These are phyloP conservation scores for Todiramphus saurophagus DNA, from an alignment of 2,113 vertebrate species.

Conservation along the genomic window DNA sequence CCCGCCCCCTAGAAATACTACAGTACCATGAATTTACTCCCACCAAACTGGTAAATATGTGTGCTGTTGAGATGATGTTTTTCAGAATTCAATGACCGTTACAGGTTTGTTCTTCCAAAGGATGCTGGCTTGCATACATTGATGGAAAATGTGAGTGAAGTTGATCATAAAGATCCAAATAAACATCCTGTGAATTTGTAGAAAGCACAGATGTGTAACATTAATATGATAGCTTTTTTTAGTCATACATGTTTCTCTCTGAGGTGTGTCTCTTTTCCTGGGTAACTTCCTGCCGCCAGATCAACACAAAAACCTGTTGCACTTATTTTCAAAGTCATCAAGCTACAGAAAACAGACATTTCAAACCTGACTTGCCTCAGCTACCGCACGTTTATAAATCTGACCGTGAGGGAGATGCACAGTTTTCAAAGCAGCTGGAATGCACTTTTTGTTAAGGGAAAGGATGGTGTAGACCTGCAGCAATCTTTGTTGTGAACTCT, in stretches of 20 bases:
- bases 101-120: not conserved
- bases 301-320: not conserved
- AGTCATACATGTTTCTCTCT: not conserved
- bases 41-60: not conserved
- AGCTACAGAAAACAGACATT: not conserved
- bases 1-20: not conserved
- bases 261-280: constrained; percentile 45
- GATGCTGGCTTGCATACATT: not conserved
- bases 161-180: not conserved
- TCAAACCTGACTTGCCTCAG: not conserved
- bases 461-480: not conserved
- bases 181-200: not conserved
- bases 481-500: not conserved
- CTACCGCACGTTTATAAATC: not conserved
- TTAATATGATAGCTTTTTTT: not conserved
- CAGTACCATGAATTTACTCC: not conserved
- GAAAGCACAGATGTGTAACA: not conserved
- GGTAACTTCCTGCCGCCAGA: constrained; percentile 28
- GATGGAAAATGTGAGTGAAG: not conserved
- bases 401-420: not conserved
- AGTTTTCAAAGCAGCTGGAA: not conserved
- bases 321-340: not conserved
- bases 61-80: not conserved
- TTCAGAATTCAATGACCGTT: not conserved
- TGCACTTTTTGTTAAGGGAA: not conserved